Conservation (phyloP, 2,113 vertebrate species). For the Megaceryle torquata region DNA sequence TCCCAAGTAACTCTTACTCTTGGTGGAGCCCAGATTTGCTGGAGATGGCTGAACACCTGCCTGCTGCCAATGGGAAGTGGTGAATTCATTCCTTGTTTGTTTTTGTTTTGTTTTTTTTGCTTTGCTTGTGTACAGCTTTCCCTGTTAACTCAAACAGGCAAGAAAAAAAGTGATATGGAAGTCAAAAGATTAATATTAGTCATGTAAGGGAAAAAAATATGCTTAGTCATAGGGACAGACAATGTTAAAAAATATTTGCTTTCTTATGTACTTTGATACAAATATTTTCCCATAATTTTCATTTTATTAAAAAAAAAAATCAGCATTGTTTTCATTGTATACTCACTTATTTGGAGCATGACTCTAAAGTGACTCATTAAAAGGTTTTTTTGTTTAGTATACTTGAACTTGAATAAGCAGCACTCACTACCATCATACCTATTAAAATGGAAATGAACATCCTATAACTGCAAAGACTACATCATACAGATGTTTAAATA, state of each 20-base stretch:
- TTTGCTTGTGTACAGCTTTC: no score
- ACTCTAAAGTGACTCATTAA: background rate
- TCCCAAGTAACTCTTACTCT: background rate
- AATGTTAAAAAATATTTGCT: background rate
- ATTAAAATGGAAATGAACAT: slow-evolving; percentile 49
- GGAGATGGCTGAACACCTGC: background rate
- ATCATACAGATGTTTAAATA: slow-evolving; percentile 21
- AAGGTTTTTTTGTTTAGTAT: background rate
- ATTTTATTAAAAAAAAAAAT: background rate
- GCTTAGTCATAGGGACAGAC: background rate
- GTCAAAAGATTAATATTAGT: background rate
- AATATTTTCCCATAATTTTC: background rate
- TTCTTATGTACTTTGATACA: background rate
- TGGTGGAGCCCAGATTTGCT: background rate
- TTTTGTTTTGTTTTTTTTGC: no score
- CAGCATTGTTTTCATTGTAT: background rate
- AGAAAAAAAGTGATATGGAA: background rate
- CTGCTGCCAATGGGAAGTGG: background rate
- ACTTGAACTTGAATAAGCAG: slow-evolving; percentile 14
- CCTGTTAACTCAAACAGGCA: background rate
- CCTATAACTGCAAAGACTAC: background rate
- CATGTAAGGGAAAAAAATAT: background rate
- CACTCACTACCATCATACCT: background rate
- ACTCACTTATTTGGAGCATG: background rate
- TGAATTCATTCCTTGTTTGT: background rate